A percentile compares a stretch with the other conserved stretches of the same genome.
These are phyloP conservation scores for Meandrusa payeni DNA, from an alignment of 2,888 invertebrate species.

Conservation along the genomic window DNA sequence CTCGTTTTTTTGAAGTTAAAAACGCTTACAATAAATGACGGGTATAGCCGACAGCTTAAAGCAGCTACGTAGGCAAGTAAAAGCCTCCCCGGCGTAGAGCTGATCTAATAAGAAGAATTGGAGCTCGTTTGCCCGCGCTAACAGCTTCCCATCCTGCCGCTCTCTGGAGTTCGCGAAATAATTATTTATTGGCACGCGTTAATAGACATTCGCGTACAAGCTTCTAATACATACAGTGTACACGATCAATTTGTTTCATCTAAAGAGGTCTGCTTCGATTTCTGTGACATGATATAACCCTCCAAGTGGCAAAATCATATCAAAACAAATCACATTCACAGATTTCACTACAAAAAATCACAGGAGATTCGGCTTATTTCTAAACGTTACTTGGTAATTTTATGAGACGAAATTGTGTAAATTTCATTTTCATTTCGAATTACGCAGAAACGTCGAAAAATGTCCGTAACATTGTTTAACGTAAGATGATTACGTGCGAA, in stretches of 20 bases:
- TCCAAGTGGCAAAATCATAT: too few relatives aligned
- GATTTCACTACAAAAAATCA: too few relatives aligned
- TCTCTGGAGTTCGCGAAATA: conserved; percentile 8
- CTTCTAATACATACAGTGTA: not conserved
- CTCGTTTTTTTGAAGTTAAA: too few relatives aligned
- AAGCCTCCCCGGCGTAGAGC: conserved; percentile 28
- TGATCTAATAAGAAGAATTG: conserved; percentile 43
- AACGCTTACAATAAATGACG: too few relatives aligned
- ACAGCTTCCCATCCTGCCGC: conserved; percentile 17
- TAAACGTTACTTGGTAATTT: conserved; percentile 16
- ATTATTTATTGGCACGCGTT: conserved; percentile 19
- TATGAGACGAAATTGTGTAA: conserved; percentile 15
- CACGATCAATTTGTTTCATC: too few relatives aligned
- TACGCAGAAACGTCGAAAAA: conserved; percentile 26
- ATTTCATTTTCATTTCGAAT: conserved; percentile 20
- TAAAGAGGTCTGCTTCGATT: too few relatives aligned
- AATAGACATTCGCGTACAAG: not conserved
- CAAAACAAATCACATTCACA: too few relatives aligned
- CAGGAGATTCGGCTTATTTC: conserved; percentile 1
- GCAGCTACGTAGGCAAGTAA: conserved; percentile 19
- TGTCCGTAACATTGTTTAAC: conserved; percentile 28
- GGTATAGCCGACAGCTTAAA: too few relatives aligned
- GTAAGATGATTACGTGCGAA: conserved; percentile 24
- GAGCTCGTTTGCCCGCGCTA: conserved; percentile 28
- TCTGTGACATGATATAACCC: too few relatives aligned